Percentiles rank a stretch among this genome's conserved stretches.
Evolutionary conservation across 2,113 vertebrate genomes (phyloP).

Genomic region (Stegastes partitus): DNA sequence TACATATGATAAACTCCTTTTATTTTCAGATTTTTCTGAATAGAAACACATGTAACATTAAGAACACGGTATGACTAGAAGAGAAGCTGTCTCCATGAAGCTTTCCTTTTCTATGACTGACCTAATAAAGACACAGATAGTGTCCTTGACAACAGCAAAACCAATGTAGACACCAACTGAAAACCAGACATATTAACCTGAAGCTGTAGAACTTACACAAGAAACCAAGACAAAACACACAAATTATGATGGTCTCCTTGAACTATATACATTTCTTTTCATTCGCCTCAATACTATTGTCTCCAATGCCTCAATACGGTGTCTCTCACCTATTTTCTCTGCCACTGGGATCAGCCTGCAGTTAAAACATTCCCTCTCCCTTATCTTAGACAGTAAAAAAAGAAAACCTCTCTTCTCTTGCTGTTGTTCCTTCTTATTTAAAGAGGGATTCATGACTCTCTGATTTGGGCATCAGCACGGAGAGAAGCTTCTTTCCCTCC

Average conservation of each 20-base stretch:
- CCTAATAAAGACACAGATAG: slow-evolving; percentile 21
- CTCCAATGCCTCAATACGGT: slow-evolving; percentile 14
- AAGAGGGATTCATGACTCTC: slow-evolving; percentile 12
- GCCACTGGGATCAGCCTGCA: slow-evolving; percentile 19
- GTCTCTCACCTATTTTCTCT: background rate
- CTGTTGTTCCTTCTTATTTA: slow-evolving; percentile 23
- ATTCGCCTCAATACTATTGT: slow-evolving; percentile 15
- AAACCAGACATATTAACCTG: background rate
- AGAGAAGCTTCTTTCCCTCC: slow-evolving; percentile 11
- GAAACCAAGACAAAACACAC: background rate
- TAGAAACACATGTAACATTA: no score
- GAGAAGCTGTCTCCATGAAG: no score
- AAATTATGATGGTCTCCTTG: background rate
- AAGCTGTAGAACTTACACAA: background rate
- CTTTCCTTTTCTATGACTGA: background rate
- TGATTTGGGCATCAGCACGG: slow-evolving; percentile 19
- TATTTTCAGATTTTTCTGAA: no score
- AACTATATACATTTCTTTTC: background rate
- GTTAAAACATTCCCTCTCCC: slow-evolving; percentile 41
- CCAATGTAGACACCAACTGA: slow-evolving; percentile 13
- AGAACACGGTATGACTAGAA: no score
- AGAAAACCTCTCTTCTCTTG: background rate
- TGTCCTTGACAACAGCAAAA: background rate
- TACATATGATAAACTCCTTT: no score
- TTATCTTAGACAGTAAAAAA: slow-evolving; percentile 20